Conservation (phyloP, 2,888 invertebrate genomes). For the Dryobotodes eremita region DNA sequence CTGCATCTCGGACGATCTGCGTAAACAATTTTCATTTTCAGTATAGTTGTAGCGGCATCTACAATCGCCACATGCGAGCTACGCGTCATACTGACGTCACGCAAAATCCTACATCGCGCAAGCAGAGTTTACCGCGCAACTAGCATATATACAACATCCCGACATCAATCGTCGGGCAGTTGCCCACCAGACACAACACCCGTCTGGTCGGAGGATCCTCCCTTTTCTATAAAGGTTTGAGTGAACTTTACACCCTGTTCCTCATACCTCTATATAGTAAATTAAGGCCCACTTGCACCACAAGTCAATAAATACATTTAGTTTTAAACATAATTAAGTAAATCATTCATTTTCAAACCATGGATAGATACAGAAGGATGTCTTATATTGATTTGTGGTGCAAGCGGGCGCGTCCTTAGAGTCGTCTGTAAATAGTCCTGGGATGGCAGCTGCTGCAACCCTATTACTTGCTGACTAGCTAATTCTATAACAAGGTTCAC, state of each 20-base stretch:
- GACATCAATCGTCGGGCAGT: no score
- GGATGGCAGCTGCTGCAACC: not conserved
- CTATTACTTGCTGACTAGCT: not conserved
- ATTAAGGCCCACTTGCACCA: not conserved
- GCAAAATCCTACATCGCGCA: no score
- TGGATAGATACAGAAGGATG: not conserved
- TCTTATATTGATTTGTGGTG: not conserved
- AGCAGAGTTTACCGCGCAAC: no score
- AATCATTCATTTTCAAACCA: not conserved
- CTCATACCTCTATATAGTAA: not conserved
- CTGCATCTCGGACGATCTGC: slow-evolving; percentile 98
- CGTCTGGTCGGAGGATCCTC: no score
- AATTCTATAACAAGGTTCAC: not conserved
- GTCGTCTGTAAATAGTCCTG: not conserved
- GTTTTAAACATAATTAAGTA: not conserved
- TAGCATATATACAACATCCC: no score
- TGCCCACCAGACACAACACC: no score
- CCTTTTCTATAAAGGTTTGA: no score
- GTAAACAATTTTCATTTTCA: slow-evolving; percentile 1
- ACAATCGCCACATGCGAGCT: no score
- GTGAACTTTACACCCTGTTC: no score
- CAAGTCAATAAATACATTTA: not conserved
- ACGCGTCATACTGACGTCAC: no score
- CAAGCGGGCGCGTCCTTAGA: not conserved
- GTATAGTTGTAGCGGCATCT: no score